Conservation (phyloP, 1,140 invertebrate species). For the Cheumatopsyche charites region DNA sequence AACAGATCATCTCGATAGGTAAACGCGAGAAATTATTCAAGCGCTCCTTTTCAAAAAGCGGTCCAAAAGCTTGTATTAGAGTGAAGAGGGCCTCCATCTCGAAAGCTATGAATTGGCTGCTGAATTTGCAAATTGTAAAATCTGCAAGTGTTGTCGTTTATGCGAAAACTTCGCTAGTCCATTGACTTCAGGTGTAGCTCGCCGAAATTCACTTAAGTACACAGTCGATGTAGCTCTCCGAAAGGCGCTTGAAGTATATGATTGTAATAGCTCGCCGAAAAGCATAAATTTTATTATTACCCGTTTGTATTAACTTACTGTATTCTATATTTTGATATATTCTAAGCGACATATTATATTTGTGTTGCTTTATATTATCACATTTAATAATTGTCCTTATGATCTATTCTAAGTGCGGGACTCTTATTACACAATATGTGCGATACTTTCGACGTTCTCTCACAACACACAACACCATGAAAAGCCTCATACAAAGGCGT, state of each 20-base stretch:
- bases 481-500: no score
- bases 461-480: no score
- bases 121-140: not conserved
- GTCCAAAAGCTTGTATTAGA: not conserved
- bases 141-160: not conserved
- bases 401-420: no score
- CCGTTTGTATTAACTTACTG: no score
- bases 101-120: not conserved
- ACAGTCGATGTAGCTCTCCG: not conserved
- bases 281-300: no score
- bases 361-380: no score
- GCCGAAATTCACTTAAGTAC: constrained; percentile 2
- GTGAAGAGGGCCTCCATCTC: not conserved
- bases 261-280: no score
- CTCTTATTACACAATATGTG: no score
- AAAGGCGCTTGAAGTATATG: not conserved
- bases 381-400: no score
- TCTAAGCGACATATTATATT: no score
- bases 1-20: not conserved
- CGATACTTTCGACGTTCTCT: no score
- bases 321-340: no score
- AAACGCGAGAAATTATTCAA: not conserved
- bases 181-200: constrained; percentile 7
- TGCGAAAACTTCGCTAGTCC: not conserved
- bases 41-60: not conserved